These are phyloP conservation scores for Pelvicachromis taeniatus DNA, from an alignment of 2,113 vertebrate species.

Conservation along the genomic window DNA sequence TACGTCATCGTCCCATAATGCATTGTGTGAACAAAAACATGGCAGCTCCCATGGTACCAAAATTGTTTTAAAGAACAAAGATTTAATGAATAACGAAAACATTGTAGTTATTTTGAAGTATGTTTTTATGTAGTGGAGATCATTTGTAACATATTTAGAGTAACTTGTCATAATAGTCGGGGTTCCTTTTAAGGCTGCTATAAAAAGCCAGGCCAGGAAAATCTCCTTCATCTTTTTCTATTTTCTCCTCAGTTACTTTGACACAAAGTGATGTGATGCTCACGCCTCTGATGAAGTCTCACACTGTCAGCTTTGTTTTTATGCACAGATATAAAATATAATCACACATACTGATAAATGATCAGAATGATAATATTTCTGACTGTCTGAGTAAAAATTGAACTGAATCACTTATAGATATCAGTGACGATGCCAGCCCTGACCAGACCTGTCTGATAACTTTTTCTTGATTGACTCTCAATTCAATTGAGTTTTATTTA, in stretches of 20 bases:
- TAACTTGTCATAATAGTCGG: no score
- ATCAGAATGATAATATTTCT: neutral
- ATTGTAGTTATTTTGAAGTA: no score
- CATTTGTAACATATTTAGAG: no score
- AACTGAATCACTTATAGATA: neutral
- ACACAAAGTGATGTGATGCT: neutral
- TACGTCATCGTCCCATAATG: no score
- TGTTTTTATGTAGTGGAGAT: no score
- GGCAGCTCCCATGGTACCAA: no score
- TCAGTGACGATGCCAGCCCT: neutral
- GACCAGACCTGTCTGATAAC: no score
- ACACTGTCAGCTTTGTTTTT: neutral
- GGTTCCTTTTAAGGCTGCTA: neutral
- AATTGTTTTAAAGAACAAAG: no score
- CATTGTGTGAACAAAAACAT: no score
- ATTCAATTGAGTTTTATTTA: no score
- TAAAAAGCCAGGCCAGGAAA: neutral
- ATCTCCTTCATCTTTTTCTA: neutral
- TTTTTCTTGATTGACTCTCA: no score
- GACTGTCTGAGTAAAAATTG: neutral
- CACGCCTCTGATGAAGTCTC: neutral
- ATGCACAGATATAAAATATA: neutral
- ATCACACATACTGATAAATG: neutral
- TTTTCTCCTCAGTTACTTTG: neutral
- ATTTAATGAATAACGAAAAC: no score